phyloP scores from a whole-genome alignment of 1,140 invertebrate species.

The Drosophila saltans region DNA sequence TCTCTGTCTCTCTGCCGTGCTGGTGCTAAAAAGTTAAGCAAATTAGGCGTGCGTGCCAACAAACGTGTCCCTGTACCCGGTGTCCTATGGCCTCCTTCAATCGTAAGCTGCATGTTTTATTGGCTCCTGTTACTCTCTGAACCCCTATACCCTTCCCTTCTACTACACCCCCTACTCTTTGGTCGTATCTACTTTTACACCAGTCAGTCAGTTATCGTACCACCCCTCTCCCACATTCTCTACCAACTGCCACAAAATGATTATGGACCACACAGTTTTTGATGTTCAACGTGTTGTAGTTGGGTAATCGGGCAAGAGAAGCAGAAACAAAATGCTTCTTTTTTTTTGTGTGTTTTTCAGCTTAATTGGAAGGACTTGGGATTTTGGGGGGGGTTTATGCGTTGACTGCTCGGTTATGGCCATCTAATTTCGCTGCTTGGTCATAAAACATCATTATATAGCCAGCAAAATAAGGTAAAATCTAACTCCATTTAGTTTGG shows the following conservation, averaged over 20 bases:
- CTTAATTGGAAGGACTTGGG: slow-evolving; percentile 44
- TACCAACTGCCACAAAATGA: slow-evolving; percentile 4
- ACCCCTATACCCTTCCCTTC: not conserved
- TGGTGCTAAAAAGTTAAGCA: slow-evolving; percentile 81
- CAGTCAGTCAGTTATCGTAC: too few relatives aligned
- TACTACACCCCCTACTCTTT: too few relatives aligned
- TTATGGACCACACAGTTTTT: slow-evolving; percentile 29
- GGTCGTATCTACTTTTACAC: too few relatives aligned
- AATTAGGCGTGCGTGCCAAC: slow-evolving; percentile 75
- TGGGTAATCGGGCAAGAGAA: slow-evolving; percentile 14
- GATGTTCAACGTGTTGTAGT: slow-evolving; percentile 15
- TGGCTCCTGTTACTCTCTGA: slow-evolving; percentile 27
- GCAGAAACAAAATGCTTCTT: too few relatives aligned
- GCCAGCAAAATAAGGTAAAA: slow-evolving; percentile 18
- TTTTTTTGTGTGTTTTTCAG: slow-evolving; percentile 7
- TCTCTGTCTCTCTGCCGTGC: slow-evolving; percentile 10
- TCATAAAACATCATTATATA: slow-evolving; percentile 58
- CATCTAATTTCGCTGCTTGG: slow-evolving; percentile 52
- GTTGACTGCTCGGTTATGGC: slow-evolving; percentile 6
- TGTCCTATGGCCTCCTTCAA: slow-evolving; percentile 36
- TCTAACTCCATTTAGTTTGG: slow-evolving; percentile 9
- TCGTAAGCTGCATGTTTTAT: slow-evolving; percentile 78
- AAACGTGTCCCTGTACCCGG: slow-evolving; percentile 38
- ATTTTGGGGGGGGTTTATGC: slow-evolving; percentile 31
- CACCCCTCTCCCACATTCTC: not conserved